Conservation (phyloP, 2,797 vertebrate species). For the Peromyscus eremicus region DNA sequence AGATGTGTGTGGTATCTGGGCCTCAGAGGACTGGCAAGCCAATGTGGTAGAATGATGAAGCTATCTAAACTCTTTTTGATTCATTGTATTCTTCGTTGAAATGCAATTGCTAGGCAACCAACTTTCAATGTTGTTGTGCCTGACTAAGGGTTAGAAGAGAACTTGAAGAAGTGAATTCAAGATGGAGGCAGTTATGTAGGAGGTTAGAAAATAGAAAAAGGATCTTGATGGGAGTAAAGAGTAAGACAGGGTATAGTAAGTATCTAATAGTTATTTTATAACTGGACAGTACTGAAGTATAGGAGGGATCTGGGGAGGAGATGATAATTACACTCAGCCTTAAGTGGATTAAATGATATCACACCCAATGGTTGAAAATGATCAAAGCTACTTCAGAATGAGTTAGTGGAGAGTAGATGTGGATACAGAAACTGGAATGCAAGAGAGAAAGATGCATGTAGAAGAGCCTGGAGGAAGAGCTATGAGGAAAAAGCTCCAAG, state of each 20-base stretch:
- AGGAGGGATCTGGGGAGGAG: neutral
- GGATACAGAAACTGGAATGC: neutral
- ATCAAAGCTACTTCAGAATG: neutral
- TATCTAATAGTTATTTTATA: neutral
- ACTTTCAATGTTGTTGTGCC: neutral
- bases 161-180: neutral
- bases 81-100: neutral
- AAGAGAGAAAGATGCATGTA: neutral
- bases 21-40: too few relatives aligned
- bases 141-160: fast-evolving
- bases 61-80: neutral
- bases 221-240: neutral
- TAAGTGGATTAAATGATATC: neutral
- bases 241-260: neutral
- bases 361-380: neutral
- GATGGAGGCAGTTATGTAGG: neutral
- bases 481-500: neutral
- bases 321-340: neutral
- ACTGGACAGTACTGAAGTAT: neutral
- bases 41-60: neutral
- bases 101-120: neutral
- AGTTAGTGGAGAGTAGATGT: neutral
- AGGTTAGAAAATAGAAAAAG: neutral
- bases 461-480: neutral
- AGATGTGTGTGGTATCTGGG: too few relatives aligned